Conservation (phyloP, 2,888 invertebrate species). For the Ophioninae sp. region DNA sequence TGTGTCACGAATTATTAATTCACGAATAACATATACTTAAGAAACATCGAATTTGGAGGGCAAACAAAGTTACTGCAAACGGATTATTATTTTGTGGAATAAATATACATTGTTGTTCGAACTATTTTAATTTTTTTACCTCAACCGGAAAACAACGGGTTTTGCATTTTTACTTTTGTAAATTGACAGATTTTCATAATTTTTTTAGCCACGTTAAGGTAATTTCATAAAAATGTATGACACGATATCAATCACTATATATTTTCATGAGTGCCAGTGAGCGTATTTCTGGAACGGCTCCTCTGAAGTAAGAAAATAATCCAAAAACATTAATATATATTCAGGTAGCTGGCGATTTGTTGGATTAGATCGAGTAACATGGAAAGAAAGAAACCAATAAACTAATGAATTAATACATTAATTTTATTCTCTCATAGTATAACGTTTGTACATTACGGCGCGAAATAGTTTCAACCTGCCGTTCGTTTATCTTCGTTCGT, state of each 20-base stretch:
- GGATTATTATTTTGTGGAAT: neutral
- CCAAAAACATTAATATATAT: slow-evolving; percentile 57
- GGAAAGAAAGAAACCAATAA: slow-evolving; percentile 45
- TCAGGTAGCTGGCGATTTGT: slow-evolving; percentile 67
- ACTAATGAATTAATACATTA: slow-evolving; percentile 46
- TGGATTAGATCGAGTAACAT: slow-evolving; percentile 61
- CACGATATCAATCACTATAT: too few species aligned
- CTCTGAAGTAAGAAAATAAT: too few species aligned
- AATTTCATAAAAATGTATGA: too few species aligned
- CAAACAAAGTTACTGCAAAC: neutral
- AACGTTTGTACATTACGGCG: slow-evolving; percentile 59
- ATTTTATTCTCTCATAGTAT: slow-evolving; percentile 38
- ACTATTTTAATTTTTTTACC: neutral
- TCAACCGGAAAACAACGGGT: neutral
- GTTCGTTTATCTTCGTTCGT: slow-evolving; percentile 61
- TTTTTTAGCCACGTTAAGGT: too few species aligned
- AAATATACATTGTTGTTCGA: neutral
- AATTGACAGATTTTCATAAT: too few species aligned
- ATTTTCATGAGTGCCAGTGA: too few species aligned
- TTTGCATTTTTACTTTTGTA: neutral
- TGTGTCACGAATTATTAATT: neutral
- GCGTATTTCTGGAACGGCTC: too few species aligned
- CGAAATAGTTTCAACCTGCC: slow-evolving; percentile 12
- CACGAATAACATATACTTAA: neutral
- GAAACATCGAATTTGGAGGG: neutral